Evolutionary conservation across 2,888 invertebrate species (phyloP), one percentile per base, ranked within the genome.

Genomic region (Urechis unicinctus): DNA sequence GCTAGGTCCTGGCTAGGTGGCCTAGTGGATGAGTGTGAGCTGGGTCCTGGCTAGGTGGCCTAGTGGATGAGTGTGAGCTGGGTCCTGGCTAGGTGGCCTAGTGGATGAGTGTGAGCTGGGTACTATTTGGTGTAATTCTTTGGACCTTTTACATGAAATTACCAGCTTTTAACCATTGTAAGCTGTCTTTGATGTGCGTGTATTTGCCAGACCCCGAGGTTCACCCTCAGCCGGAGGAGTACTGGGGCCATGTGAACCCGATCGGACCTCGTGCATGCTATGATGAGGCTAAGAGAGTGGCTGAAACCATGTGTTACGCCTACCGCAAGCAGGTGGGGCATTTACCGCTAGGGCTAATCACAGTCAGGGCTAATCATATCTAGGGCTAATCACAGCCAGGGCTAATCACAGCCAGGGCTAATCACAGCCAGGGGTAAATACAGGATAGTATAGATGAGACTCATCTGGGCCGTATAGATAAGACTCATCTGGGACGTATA

Each of bases 211-310:
- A 99, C 81, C 98, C 98, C 0, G 90, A 91, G 77, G 91, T 91
- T 17, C 98, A 98, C 82, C 98, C 98, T 0, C 98, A 98, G 76
- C 87, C 89, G 0, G 98, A 99, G 81, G 88, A 90, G 0, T 97
- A 97, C 74, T 98, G 97, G 96, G 98, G 98, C 0, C 91, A 98
- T 78, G 98, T 98, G 0, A 99, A 98, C 83, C 96, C 97, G 5
- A 96, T 98, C 69, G 82, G 81, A 13, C 82, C 82, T 1, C 61
- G 98, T 56, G 93, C 97, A 0, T 99, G 98, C 78, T 98, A 98
- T 72, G 98, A 99, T 75, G 98, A 99, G 81, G 97, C 96, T n/a
- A 99, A 98, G 80, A 83, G 98, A 53, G 94, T 97, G 0, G 89
- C 97, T 0, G 98, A 99, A 79, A 92, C 97, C 0, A 81, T 99